Percentiles rank a stretch among this genome's conserved stretches.
Conservation (phyloP, 2,797 vertebrate genomes). For the Tragopan temminckii region DNA sequence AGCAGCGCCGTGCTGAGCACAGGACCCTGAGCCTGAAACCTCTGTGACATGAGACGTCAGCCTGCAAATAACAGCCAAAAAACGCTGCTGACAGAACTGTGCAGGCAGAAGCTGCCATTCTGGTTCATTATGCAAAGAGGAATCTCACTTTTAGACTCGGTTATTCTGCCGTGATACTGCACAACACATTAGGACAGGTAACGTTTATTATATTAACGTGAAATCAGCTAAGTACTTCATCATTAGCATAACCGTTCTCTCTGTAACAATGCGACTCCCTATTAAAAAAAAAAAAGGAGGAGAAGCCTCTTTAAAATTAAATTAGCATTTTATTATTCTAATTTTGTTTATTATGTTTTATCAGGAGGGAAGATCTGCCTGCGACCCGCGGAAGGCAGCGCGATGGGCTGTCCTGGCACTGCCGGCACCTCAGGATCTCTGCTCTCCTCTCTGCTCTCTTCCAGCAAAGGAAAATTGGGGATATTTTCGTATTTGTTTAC, state of each 20-base stretch:
- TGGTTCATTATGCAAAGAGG: constrained; percentile 75
- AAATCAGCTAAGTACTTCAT: constrained; percentile 81
- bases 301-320: constrained; percentile 77
- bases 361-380: constrained; percentile 74
- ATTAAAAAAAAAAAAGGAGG: constrained; percentile 25
- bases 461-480: constrained; percentile 52
- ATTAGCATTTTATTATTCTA: constrained; percentile 83
- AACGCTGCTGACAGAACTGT: neutral
- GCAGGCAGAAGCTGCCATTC: constrained; percentile 68
- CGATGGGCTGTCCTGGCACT: constrained; percentile 66
- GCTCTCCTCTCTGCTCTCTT: constrained; percentile 17
- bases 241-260: constrained; percentile 84
- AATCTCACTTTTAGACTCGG: constrained; percentile 77
- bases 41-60: constrained; percentile 64
- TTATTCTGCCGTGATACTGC: constrained; percentile 73
- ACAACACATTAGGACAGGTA: constrained; percentile 79
- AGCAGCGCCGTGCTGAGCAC: constrained; percentile 28
- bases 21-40: constrained; percentile 47
- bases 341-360: constrained; percentile 79
- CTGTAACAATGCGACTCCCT: constrained; percentile 79
- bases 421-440: constrained; percentile 61
- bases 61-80: constrained; percentile 60
- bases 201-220: constrained; percentile 85
- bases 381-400: constrained; percentile 57
- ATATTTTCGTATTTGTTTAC: constrained; percentile 78